Base-by-base conservation (phyloP, 1,140 invertebrate genomes). In the Acyrthosiphon pisum region DNA sequence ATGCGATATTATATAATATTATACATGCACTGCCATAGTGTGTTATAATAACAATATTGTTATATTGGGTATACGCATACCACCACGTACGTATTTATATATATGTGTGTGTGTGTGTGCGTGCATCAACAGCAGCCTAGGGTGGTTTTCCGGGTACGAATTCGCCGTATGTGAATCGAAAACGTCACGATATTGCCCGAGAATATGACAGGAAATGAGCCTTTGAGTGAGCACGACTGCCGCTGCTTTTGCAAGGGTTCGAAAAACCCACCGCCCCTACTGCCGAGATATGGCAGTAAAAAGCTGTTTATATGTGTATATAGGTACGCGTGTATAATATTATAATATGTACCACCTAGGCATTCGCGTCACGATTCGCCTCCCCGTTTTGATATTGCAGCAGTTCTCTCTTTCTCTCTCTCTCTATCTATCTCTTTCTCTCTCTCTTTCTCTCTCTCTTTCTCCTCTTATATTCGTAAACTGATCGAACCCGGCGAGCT, bases 201-300 rank as follows among this genome's bases (percentile, higher is more conserved):
- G 56, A 23, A 60, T 90, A 60, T 90, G 90, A 68, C 90, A 46
- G 90, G 90, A 91, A 91, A 91, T 91, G 90, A 60, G 53, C 23
- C 56, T 91, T 91, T 91, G 90, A 91, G 90, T 91, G 90, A 91
- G 53, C 84, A 44, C 26, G 84, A 46, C 23, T 20, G 41, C 84
- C 18, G 60, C n/a, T n/a, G 60, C n/a, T 76, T n/a, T n/a, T n/a
- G 30, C 14, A 20, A n/a, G 60, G n/a, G n/a, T 35, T n/a, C n/a
- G 60, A 76, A 76, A 76, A 76, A n/a, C 60, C 60, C 14, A 0
- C 60, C 60, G 0, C 0, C 60, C 26, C 56, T n/a, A n/a, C 60
- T 30, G 30, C 11, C 60, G 11, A 76, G 60, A 76, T n/a, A 35
- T n/a, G 60, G 60, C 11, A 18, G 60, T 76, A n/a, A 76, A 76